Evolutionary conservation across 2,113 vertebrate species (phyloP), one percentile per base, ranked within the genome.

Genomic region (Orycteropus afer): DNA sequence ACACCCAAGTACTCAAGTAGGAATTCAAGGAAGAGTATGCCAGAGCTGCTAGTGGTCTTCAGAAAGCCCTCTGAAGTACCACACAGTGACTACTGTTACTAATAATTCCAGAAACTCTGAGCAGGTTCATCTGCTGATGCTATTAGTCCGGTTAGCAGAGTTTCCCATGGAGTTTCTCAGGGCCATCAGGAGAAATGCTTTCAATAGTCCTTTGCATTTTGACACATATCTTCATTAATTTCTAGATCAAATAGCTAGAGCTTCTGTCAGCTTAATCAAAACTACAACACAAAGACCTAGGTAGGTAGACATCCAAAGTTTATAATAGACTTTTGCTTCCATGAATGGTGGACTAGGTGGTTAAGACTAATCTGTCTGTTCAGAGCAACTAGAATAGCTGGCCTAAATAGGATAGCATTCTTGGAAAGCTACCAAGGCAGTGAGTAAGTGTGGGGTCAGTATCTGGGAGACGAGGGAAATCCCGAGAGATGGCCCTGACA

Each of bases 391-490:
- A 80, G 8, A 90, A 73, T 42, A 77, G 29, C 22, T 81, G 25
- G 61, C 14, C 5, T 29, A 86, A 91, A 80, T 42, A 59, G 81
- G 93, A 77, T 23, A 81, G 42, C 45, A 45, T 55, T 91, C 3
- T 67, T 57, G 53, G 47, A 61, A 18, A 93, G n/a, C n/a, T 80
- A 65, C 53, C 45, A 47, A 86, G 32, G 55, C 93, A 86, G 51
- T 29, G 8, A 89, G 14, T 73, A 84, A 88, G 42, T 27, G 37
- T 11, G 42, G 40, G 32, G 4, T 27, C 14, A 90, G 81, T 34
- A 93, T 84, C 37, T 73, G 20, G 29, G 37, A 89, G 15, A 95
- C 59, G 2, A 71, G 55, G 51, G 84, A 93, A 91, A 77, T 69
- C 12, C 73, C 51, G 34, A 79, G 32, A 86, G 40, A 93, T 23